Evolutionary conservation across 2,797 vertebrate species (phyloP), one percentile per base, ranked within the genome.

Genomic region (Netta rufina): DNA sequence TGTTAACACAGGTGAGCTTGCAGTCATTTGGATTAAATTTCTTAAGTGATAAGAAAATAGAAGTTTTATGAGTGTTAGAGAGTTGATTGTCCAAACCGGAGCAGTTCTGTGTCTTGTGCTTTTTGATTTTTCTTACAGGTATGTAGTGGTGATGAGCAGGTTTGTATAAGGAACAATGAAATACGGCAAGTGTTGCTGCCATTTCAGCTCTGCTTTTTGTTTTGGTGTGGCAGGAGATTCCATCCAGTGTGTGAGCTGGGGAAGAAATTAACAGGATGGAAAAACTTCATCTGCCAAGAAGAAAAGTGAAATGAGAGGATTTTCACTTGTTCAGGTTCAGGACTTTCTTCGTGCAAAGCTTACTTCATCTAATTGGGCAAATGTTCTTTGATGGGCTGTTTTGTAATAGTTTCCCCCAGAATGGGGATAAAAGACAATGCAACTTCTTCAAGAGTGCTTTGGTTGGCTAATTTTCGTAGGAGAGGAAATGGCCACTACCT

Each of bases 1-100:
- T 99, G 41, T 98, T 99, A 87, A 99, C 99, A 27, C 99, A 99
- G 99, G 99, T 99, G 95, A 54, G 89, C 76, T n/a, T 20, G n/a
- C 38, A 27, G 0, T 6, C 1, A 0, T 49, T 61, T n/a, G 64
- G 12, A 5, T 20, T 4, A 11, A 22, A 27, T 20, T 27, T 47
- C 28, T 72, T n/a, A 20, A 33, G 76, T 7, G 20, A 24, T 0
- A 33, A 72, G 62, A 56, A 71, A 74, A 20, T 3, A 6, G 47
- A 57, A 33, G 10, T 53, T 66, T 51, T 57, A 12, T 13, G 53
- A 10, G 21, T 11, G 25, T 27, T 43, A 2, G 1, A 0, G 72
- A 45, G 13, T 8, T 65, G 53, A 14, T 71, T 7, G 8, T 58
- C 41, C 39, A 11, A 65, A 84, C 10, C 9, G 28, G 25, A 78